phyloP scores from a whole-genome alignment of 1,140 invertebrate genomes.

The Aphaenogaster floridana region DNA sequence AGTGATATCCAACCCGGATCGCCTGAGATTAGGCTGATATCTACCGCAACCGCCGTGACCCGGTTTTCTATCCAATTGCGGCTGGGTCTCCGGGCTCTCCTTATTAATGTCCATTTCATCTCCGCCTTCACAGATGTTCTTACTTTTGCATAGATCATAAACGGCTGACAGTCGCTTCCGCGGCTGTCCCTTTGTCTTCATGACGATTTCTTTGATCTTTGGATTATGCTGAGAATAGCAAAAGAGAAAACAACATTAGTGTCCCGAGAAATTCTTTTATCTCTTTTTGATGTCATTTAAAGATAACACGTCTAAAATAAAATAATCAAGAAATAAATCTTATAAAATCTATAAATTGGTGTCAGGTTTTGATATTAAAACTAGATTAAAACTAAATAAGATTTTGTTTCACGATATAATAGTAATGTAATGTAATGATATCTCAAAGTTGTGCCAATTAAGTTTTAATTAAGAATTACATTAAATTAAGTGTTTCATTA shows the following conservation, averaged over 20 bases:
- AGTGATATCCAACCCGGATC: slow-evolving; percentile 96
- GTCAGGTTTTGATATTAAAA: too few species aligned
- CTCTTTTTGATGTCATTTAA: not conserved
- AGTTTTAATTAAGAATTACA: too few species aligned
- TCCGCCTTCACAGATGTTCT: slow-evolving; percentile 99
- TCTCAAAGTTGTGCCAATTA: too few species aligned
- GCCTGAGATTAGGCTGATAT: slow-evolving; percentile 97
- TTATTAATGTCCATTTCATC: slow-evolving; percentile 98
- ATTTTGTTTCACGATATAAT: too few species aligned
- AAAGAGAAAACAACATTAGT: slow-evolving; percentile 24
- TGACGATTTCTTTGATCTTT: slow-evolving; percentile 98
- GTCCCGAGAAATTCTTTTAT: not conserved
- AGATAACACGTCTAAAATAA: not conserved
- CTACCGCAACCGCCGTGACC: slow-evolving; percentile 98
- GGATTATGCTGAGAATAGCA: slow-evolving; percentile 92
- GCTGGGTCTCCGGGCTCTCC: slow-evolving; percentile 88
- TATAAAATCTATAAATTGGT: too few species aligned
- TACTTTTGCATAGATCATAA: slow-evolving; percentile 99
- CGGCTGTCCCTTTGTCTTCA: slow-evolving; percentile 99
- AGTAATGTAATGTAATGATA: too few species aligned
- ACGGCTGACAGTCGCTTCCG: slow-evolving; percentile 97
- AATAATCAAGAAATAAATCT: not conserved
- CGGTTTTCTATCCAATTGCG: slow-evolving; percentile 89
- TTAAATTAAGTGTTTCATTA: too few species aligned
- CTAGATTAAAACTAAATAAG: too few species aligned